A percentile compares a stretch with the other conserved stretches of the same genome.
These are phyloP conservation scores for Ctenopoma multispine DNA, from an alignment of 2,797 vertebrate genomes.

Conservation along the genomic window DNA sequence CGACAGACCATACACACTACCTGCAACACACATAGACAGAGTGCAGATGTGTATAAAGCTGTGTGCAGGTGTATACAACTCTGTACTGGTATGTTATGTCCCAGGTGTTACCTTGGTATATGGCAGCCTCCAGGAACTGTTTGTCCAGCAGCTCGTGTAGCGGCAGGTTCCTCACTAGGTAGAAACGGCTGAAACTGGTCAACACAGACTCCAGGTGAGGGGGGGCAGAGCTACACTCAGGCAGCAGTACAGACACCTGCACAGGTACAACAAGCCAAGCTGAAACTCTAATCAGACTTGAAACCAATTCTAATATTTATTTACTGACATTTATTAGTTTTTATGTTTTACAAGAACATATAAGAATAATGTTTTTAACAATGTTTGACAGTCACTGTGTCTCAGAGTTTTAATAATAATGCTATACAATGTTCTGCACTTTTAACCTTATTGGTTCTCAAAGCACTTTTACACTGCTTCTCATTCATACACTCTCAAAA, in stretches of 20 bases:
- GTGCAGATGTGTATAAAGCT: neutral
- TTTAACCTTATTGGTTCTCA: too few relatives aligned
- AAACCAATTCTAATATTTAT: too few relatives aligned
- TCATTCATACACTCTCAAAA: too few relatives aligned
- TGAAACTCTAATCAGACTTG: neutral
- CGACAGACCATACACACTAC: constrained; percentile 87
- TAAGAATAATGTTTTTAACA: too few relatives aligned
- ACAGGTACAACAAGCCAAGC: constrained; percentile 14
- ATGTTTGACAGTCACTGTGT: too few relatives aligned
- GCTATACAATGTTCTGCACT: too few relatives aligned
- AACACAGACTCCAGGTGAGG: constrained; percentile 80
- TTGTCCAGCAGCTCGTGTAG: constrained; percentile 84
- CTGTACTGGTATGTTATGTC: neutral
- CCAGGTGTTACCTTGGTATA: constrained; percentile 85
- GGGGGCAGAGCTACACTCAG: constrained; percentile 86
- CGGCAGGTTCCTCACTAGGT: constrained; percentile 85
- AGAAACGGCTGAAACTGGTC: constrained; percentile 85
- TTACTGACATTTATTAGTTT: too few relatives aligned
- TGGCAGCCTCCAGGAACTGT: constrained; percentile 82
- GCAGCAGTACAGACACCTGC: constrained; percentile 92
- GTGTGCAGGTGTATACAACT: neutral
- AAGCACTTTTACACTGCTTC: too few relatives aligned
- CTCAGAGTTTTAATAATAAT: too few relatives aligned
- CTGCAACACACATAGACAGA: constrained; percentile 69
- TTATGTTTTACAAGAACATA: too few relatives aligned